These are phyloP conservation scores for Platysternon megacephalum DNA, from an alignment of 2,113 vertebrate genomes.

Conservation along the genomic window DNA sequence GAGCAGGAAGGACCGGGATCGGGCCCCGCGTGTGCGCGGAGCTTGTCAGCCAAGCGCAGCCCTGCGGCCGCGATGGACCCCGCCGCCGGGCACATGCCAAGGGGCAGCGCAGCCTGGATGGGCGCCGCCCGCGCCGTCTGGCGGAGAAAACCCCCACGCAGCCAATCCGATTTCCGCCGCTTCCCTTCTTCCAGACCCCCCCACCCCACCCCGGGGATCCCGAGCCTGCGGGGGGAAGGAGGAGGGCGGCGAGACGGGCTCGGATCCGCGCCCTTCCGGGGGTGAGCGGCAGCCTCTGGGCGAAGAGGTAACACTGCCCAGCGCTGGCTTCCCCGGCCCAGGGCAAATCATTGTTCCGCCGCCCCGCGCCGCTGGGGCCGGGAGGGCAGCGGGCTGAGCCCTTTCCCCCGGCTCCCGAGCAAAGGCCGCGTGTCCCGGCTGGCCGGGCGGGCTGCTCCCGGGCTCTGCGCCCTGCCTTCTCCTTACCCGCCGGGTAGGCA, in stretches of 20 bases:
- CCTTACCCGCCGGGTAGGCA: slow-evolving; percentile 89
- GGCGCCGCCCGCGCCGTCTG: neutral
- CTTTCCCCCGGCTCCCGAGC: too few species aligned
- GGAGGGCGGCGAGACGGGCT: neutral
- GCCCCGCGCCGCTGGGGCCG: neutral
- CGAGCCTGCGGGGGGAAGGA: neutral
- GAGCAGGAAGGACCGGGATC: too few species aligned
- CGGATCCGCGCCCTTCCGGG: too few species aligned
- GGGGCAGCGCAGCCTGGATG: neutral
- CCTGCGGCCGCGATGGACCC: slow-evolving; percentile 54
- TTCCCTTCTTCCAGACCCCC: neutral
- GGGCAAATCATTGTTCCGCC: neutral
- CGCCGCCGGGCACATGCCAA: neutral
- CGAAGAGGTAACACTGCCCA: too few species aligned
- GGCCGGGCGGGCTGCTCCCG: neutral
- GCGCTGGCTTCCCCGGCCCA: neutral
- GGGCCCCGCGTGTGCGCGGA: slow-evolving; percentile 17
- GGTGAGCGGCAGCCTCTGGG: neutral
- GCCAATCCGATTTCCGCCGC: neutral
- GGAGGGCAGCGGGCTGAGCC: neutral
- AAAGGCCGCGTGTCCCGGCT: neutral
- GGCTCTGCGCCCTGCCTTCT: neutral
- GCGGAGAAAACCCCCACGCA: neutral
- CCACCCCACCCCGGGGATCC: neutral
- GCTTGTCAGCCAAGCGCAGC: slow-evolving; percentile 47